phyloP scores from a whole-genome alignment of 1,140 invertebrate genomes.

The Elymnias hypermnestra region DNA sequence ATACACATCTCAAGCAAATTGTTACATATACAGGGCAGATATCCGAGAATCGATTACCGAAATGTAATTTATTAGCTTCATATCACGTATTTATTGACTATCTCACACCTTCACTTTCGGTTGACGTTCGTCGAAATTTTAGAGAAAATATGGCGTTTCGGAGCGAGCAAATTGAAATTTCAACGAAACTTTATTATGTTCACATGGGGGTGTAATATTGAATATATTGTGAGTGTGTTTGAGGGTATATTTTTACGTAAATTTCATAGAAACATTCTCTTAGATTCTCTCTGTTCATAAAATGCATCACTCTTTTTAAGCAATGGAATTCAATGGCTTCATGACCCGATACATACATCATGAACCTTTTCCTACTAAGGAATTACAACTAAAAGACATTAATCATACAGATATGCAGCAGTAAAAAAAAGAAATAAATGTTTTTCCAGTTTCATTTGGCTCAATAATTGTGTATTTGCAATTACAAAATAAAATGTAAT shows the following conservation, averaged over 20 bases:
- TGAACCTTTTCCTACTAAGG: too few species aligned
- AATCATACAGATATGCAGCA: too few species aligned
- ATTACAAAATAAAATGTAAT: too few species aligned
- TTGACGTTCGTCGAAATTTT: slow-evolving; percentile 15
- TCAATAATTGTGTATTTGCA: too few species aligned
- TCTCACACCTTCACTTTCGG: slow-evolving; percentile 18
- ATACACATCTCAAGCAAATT: too few species aligned
- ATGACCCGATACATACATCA: too few species aligned
- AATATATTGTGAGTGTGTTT: background rate
- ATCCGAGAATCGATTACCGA: slow-evolving; percentile 28
- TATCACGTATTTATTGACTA: slow-evolving; percentile 22
- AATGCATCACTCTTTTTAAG: too few species aligned
- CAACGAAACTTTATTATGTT: slow-evolving; percentile 14
- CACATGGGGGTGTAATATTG: slow-evolving; percentile 5
- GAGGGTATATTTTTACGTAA: background rate
- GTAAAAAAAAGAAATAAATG: too few species aligned
- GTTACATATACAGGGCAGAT: too few species aligned
- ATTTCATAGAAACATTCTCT: background rate
- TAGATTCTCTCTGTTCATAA: background rate
- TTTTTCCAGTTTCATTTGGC: too few species aligned
- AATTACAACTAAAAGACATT: too few species aligned
- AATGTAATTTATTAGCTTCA: slow-evolving; percentile 24
- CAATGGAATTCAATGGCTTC: too few species aligned
- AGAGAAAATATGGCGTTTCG: slow-evolving; percentile 13
- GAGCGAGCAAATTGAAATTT: slow-evolving; percentile 16